These are phyloP conservation scores for Aspidapion aeneum DNA, from an alignment of 2,888 invertebrate species.

Conservation along the genomic window DNA sequence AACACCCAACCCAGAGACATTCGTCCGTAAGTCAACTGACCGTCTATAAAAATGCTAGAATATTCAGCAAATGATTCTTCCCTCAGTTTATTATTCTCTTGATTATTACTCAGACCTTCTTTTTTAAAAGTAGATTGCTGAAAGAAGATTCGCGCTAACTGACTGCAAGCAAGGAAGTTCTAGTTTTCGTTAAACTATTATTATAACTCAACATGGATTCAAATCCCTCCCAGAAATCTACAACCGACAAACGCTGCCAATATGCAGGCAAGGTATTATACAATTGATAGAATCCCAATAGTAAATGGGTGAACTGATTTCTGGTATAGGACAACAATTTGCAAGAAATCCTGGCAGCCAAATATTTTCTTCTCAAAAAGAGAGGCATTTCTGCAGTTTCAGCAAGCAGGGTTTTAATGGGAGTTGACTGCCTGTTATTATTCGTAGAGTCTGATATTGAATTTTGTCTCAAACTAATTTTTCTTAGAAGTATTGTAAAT, in stretches of 20 bases:
- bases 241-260: background rate
- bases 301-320: background rate
- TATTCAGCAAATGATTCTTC: too few relatives aligned
- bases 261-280: background rate
- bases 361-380: conserved; percentile 6
- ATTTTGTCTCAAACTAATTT: background rate
- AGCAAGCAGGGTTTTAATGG: conserved; percentile 9
- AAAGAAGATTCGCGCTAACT: background rate
- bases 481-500: conserved; percentile 1
- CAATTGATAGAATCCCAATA: background rate
- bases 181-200: background rate
- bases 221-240: background rate
- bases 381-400: conserved; percentile 10
- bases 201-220: background rate
- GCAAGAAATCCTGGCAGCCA: conserved; percentile 8
- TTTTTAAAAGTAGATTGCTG: background rate
- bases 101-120: background rate
- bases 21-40: background rate
- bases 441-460: conserved; percentile 2
- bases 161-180: too few relatives aligned
- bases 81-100: background rate
- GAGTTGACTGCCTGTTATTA: conserved; percentile 11
- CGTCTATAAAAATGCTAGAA: background rate
- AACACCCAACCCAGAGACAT: background rate
- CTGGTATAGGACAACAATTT: background rate